Conservation (phyloP, 2,797 vertebrate genomes). For the Oophaga sylvatica region DNA sequence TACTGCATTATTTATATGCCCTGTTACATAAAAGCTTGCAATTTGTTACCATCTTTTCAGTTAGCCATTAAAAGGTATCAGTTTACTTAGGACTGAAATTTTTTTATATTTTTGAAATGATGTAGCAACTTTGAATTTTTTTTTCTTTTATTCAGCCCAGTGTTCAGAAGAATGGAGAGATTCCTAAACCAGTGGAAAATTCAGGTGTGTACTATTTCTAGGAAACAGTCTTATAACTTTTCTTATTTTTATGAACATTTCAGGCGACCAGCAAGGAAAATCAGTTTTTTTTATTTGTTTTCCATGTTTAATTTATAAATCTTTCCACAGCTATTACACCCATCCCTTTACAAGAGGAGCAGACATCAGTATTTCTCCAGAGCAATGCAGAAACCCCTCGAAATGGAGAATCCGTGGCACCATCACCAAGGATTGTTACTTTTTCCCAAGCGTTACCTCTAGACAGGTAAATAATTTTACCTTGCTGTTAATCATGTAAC, state of each 20-base stretch:
- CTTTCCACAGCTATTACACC: constrained; percentile 23
- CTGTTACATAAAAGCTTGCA: no score
- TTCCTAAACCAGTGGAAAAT: constrained; percentile 72
- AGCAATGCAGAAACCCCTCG: constrained; percentile 56
- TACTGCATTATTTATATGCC: no score
- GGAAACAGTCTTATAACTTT: background rate
- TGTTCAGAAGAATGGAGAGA: constrained; percentile 84
- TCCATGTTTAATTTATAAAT: background rate
- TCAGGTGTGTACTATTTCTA: constrained; percentile 70
- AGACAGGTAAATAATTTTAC: constrained; percentile 75
- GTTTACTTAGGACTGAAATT: no score
- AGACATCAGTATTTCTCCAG: constrained; percentile 67
- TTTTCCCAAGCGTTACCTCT: constrained; percentile 67
- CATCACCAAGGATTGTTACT: constrained; percentile 27
- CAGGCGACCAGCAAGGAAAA: background rate
- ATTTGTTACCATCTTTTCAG: no score
- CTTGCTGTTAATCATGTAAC: background rate
- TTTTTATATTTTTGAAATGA: background rate
- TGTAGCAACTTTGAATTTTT: background rate
- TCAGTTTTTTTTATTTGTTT: background rate
- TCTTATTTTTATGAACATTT: background rate
- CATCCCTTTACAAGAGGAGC: constrained; percentile 60
- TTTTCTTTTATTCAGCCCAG: constrained; percentile 78
- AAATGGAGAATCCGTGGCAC: constrained; percentile 62
- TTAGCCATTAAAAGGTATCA: no score